These are phyloP conservation scores for Ditula angustiorana DNA, from an alignment of 2,888 invertebrate species.

Conservation along the genomic window DNA sequence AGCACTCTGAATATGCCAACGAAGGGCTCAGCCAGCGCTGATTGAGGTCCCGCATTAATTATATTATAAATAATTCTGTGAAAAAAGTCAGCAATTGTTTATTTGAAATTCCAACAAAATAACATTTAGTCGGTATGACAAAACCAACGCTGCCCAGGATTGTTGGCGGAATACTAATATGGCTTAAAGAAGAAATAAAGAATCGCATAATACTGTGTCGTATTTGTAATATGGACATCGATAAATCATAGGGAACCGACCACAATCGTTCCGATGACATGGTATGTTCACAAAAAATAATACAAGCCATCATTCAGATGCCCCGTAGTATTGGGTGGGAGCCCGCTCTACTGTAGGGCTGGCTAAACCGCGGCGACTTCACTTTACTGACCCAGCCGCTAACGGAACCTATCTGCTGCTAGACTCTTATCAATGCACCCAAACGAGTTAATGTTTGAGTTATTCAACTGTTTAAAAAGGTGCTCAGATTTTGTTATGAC, in stretches of 20 bases:
- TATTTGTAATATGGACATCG: slow-evolving; percentile 84
- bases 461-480: neutral
- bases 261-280: slow-evolving; percentile 85
- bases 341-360: slow-evolving; percentile 66
- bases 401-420: no score
- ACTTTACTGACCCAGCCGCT: neutral
- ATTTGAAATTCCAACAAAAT: slow-evolving; percentile 84
- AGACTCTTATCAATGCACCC: neutral
- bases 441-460: neutral
- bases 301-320: slow-evolving; percentile 82
- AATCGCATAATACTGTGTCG: slow-evolving; percentile 83
- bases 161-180: slow-evolving; percentile 85
- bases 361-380: slow-evolving; percentile 32
- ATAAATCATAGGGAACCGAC: slow-evolving; percentile 84
- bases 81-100: slow-evolving; percentile 75
- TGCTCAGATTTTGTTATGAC: neutral
- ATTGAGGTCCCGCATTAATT: slow-evolving; percentile 77
- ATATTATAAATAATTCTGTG: slow-evolving; percentile 67
- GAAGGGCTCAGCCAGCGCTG: slow-evolving; percentile 63
- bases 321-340: slow-evolving; percentile 81
- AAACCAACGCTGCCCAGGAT: slow-evolving; percentile 80
- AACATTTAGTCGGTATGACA: slow-evolving; percentile 85
- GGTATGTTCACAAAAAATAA: slow-evolving; percentile 83
- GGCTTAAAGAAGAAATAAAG: slow-evolving; percentile 84
- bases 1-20: slow-evolving; percentile 70